phyloP scores from a whole-genome alignment of 1,140 invertebrate genomes.

The Myzus persicae region DNA sequence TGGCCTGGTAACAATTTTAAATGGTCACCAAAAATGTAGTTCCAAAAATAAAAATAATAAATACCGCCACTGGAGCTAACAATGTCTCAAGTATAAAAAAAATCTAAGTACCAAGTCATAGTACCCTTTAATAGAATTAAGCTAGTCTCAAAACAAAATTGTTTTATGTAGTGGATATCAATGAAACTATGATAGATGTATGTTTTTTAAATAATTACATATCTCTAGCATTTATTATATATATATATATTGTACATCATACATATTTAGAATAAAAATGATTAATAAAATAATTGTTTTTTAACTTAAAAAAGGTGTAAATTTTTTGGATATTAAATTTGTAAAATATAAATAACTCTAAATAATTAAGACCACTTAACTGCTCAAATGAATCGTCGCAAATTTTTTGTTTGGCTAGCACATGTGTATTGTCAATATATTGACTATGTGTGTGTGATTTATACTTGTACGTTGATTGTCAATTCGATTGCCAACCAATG shows the following conservation, averaged over 20 bases:
- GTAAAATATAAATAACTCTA: not conserved
- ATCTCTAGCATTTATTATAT: not conserved
- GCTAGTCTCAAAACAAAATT: not conserved
- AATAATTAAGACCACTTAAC: not conserved
- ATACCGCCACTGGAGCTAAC: not conserved
- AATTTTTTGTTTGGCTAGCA: slow-evolving; percentile 18
- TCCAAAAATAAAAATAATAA: too few species aligned
- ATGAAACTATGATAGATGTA: not conserved
- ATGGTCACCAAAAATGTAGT: too few species aligned
- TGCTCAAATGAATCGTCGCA: not conserved
- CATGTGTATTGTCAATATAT: slow-evolving; percentile 39
- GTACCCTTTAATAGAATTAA: not conserved
- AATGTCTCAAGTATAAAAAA: not conserved
- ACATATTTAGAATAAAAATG: not conserved
- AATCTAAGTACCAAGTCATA: not conserved
- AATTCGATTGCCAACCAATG: slow-evolving; percentile 41
- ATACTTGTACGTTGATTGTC: slow-evolving; percentile 29
- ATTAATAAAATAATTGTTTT: not conserved
- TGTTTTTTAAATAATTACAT: too few species aligned
- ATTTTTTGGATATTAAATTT: not conserved
- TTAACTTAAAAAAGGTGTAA: not conserved
- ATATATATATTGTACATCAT: not conserved
- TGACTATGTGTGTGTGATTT: not conserved
- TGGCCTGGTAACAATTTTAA: too few species aligned
- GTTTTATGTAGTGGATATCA: not conserved